Evolutionary conservation across 1,140 invertebrate genomes (phyloP), one percentile per base, ranked within the genome.

Genomic region (Phymastichus coffea): DNA sequence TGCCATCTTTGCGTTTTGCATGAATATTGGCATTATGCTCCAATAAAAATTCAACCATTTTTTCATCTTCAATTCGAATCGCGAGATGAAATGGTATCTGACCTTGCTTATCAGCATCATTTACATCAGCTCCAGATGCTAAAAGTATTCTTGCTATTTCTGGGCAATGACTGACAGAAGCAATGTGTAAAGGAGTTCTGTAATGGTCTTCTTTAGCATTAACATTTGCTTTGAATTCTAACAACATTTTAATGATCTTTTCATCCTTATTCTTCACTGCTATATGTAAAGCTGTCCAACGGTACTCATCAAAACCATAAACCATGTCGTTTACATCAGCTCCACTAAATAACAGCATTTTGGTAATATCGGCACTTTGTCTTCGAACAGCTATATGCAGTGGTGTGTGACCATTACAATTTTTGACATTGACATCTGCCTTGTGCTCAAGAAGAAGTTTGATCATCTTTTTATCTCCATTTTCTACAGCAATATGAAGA

Each of bases 221-320:
- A 9, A 59, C 40, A 26, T 52, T 51, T 51, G 48, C 40, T 44
- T 33, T 43, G 26, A 51, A 20, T 4, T 53, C 57, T 20, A 59
- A 38, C 20, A 59, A 33, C 25, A 53, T 23, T 28, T 53, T 52
- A 4, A 59, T 47, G 40, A 59, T 59, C 38, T 59, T 59, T 51
- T 59, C 57, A 44, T 59, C 57, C 19, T 52, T 59, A 37, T 59
- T 59, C 40, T 52, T 59, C 12, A 59, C 57, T 17, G 57, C 57
- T 17, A 59, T 51, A 14, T 59, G 57, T 17, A 59, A 37, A 19
- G 57, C 37, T 19, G 57, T 59, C 37, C 48, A 59, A 22, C 57
- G 47, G 19, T 44, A 51, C 20, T 59, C 57, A 25, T 59, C 57
- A 25, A 44, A 52, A 26, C 52, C 48, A 20, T 44, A 44, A 15